These are phyloP conservation scores for Phymanthus crucifer DNA, from an alignment of 92 coral and sea anemone genomes.

Conservation along the genomic window DNA sequence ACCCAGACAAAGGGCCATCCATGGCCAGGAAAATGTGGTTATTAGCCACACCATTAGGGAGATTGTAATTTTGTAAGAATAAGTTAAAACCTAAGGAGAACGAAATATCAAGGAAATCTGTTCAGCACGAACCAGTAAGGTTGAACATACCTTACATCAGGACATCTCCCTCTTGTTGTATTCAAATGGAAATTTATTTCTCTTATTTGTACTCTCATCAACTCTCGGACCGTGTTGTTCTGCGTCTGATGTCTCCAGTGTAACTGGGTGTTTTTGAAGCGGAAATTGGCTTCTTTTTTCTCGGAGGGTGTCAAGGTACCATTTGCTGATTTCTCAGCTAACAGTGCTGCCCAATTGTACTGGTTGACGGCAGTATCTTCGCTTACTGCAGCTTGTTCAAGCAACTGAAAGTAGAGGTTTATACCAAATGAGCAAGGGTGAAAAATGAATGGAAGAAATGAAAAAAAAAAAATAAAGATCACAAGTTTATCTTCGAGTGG, in stretches of 20 bases:
- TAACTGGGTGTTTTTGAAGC: slow-evolving; percentile 45
- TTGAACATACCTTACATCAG: slow-evolving; percentile 53
- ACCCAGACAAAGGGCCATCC: too few species aligned
- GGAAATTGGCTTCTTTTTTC: slow-evolving; percentile 30
- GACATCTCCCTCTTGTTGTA: slow-evolving; percentile 48
- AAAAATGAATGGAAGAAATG: too few species aligned
- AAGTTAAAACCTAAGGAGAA: too few species aligned
- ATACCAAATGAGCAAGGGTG: too few species aligned
- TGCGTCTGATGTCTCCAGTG: slow-evolving; percentile 50
- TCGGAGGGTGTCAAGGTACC: slow-evolving; percentile 37
- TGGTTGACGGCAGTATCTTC: slow-evolving; percentile 72
- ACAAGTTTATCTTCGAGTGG: too few species aligned
- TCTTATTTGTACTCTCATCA: slow-evolving; percentile 47
- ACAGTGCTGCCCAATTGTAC: slow-evolving; percentile 66
- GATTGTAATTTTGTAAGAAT: too few species aligned
- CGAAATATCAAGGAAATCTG: too few species aligned
- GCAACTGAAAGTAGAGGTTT: slow-evolving; percentile 31
- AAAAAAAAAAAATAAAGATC: background rate
- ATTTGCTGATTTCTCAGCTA: slow-evolving; percentile 58
- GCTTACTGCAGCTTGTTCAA: slow-evolving; percentile 46
- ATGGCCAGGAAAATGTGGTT: too few species aligned
- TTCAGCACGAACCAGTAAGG: too few species aligned
- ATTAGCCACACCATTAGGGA: too few species aligned
- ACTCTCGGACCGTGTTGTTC: slow-evolving; percentile 41
- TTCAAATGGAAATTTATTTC: slow-evolving; percentile 37